Evolutionary conservation across 2,888 invertebrate species (phyloP), one percentile per base, ranked within the genome.

Genomic region (Oxystoma pomonae): DNA sequence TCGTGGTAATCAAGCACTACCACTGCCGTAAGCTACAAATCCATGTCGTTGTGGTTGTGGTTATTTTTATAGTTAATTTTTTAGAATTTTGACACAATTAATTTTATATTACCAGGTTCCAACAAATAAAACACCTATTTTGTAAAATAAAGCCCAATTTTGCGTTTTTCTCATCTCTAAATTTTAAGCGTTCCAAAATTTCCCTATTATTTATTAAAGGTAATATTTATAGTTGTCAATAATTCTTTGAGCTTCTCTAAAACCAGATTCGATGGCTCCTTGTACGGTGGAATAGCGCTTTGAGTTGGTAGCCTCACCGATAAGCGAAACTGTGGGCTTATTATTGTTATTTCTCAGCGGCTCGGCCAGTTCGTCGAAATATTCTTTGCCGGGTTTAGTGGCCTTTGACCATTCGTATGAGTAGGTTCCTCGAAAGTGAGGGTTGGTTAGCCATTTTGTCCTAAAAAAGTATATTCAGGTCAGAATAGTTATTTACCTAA

Each of bases 241-340:
- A 21, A 82, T 64, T 20, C 79, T 72, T 59, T 79, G 73, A 20
- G 83, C 83, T 73, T 83, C 83, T 61, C 83, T 74, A 70, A 76
- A 75, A 1, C 83, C 83, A 64, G 78, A 73, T 69, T 81, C 82
- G 53, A 81, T 73, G 1, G 83, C 83, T 51, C 83, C 83, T 69
- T 83, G 83, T 1, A 82, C 81, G 1, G 83, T 82, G 1, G 81
- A 80, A 71, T 74, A 83, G 67, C 74, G 79, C 66, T 74, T 21
- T 1, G 68, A 65, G 70, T 78, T 75, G 0, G 84, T 84, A 0
- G 85, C 85, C 68, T 85, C 85, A 0, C 86, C 86, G 1, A 84
- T 85, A 76, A 86, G 86, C 17, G 84, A 71, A 0, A 85, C 75
- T 0, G 81, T 74, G n/a, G 82, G 83, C 67, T 77, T 77, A 0